Conservation (phyloP, 2,888 invertebrate genomes). For the Gisinianus flammeolus region DNA sequence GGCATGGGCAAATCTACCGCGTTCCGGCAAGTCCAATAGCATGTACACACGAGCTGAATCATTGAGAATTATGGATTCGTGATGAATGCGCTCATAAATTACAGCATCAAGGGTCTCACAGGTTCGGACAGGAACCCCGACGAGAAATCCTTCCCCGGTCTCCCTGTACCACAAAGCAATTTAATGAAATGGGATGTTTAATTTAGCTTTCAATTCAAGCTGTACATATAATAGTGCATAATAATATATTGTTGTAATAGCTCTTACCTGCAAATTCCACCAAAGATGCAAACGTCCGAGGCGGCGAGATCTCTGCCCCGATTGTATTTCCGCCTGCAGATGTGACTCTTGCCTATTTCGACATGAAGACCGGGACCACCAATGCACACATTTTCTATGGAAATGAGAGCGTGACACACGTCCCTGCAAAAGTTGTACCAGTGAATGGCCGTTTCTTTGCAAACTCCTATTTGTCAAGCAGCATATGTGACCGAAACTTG, state of each 20-base stretch:
- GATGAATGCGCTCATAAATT: conserved; percentile 30
- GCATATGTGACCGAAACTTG: conserved; percentile 5
- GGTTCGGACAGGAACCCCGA: conserved; percentile 32
- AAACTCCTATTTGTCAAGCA: conserved; percentile 24
- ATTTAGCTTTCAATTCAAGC: too few relatives aligned
- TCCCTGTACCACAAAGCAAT: too few relatives aligned
- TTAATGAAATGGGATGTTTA: too few relatives aligned
- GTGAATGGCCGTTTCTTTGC: conserved; percentile 20
- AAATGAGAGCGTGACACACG: not conserved
- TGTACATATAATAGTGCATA: too few relatives aligned
- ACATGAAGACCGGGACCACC: conserved; percentile 33
- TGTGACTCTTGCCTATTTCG: conserved; percentile 44
- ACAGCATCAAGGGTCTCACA: conserved; percentile 37
- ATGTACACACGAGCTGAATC: conserved; percentile 37
- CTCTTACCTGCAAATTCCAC: conserved; percentile 38
- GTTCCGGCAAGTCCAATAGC: conserved; percentile 25
- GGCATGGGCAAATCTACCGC: conserved; percentile 6
- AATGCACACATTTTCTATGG: not conserved
- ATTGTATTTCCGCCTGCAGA: conserved; percentile 41
- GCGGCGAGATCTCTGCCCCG: conserved; percentile 19
- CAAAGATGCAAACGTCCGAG: conserved; percentile 36
- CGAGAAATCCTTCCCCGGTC: conserved; percentile 26
- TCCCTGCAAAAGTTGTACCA: conserved; percentile 33
- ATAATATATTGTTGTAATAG: too few relatives aligned
- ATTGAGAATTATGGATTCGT: conserved; percentile 31